Evolutionary conservation across 2,888 invertebrate genomes (phyloP).

Genomic region (Tachina grossa): DNA sequence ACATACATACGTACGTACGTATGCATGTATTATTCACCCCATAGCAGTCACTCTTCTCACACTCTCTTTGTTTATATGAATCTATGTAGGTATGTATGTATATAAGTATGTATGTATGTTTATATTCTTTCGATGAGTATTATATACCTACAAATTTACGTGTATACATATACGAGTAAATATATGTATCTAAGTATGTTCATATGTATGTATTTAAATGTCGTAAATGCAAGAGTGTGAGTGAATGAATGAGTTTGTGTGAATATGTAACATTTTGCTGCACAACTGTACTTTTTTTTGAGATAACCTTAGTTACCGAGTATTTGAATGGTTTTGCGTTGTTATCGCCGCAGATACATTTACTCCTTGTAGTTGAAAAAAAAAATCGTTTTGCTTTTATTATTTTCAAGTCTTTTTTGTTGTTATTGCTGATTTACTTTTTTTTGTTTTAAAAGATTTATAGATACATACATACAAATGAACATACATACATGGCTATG

Average conservation of each 20-base stretch:
- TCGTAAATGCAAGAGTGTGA: constrained; percentile 30
- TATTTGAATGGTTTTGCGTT: constrained; percentile 76
- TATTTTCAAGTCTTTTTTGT: constrained; percentile 63
- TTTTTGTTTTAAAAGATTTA: constrained; percentile 39
- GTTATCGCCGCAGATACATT: constrained; percentile 73
- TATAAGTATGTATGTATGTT: not conserved
- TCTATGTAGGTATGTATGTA: constrained; percentile 1
- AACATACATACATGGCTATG: no score
- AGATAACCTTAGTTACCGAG: constrained; percentile 77
- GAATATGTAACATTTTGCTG: constrained; percentile 68
- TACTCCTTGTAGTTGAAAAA: constrained; percentile 72
- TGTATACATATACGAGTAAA: constrained; percentile 5
- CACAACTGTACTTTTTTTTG: constrained; percentile 79
- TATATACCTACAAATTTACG: constrained; percentile 11
- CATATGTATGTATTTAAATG: constrained; percentile 7
- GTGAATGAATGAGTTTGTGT: constrained; percentile 40
- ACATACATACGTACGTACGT: not conserved
- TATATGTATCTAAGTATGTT: constrained; percentile 6
- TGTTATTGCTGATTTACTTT: constrained; percentile 56
- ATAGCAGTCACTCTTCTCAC: constrained; percentile 58
- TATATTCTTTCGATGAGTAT: constrained; percentile 47
- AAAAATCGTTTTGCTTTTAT: constrained; percentile 50
- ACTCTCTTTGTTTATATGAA: constrained; percentile 7
- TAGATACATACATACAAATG: not conserved
- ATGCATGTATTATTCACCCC: constrained; percentile 57